These are phyloP conservation scores for Theristus sp. DNA, from an alignment of 2,888 invertebrate genomes.

Conservation along the genomic window DNA sequence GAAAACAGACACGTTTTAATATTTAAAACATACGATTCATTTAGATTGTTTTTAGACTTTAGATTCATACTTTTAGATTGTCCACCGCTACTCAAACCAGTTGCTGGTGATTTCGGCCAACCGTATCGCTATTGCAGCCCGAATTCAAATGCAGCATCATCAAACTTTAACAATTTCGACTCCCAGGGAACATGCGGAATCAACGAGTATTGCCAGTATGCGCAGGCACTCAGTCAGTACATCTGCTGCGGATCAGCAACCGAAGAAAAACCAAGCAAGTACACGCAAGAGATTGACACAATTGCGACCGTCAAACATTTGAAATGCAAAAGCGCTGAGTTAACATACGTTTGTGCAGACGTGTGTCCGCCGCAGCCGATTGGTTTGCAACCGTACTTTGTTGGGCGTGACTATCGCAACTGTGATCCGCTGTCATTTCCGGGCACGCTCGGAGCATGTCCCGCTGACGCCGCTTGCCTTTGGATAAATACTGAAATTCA, in stretches of 20 bases:
- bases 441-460: neutral
- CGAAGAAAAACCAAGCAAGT: constrained; percentile 21
- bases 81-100: constrained; percentile 26
- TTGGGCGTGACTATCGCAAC: neutral
- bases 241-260: constrained; percentile 27
- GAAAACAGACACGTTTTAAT: neutral
- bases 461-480: neutral
- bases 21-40: no score
- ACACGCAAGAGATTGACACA: no score
- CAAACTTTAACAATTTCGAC: no score
- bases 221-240: constrained; percentile 11
- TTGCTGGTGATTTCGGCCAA: constrained; percentile 23
- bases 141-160: constrained; percentile 23
- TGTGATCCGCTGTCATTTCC: neutral
- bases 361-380: neutral
- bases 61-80: constrained; percentile 16
- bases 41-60: neutral
- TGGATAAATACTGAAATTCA: neutral
- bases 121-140: constrained; percentile 26
- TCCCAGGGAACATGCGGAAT: constrained; percentile 15
- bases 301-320: no score
- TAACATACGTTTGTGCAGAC: no score
- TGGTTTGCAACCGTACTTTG: neutral
- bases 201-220: constrained; percentile 22
- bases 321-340: no score